phyloP scores from a whole-genome alignment of 2,888 invertebrate species.

The Lasioglossum marginatum region DNA sequence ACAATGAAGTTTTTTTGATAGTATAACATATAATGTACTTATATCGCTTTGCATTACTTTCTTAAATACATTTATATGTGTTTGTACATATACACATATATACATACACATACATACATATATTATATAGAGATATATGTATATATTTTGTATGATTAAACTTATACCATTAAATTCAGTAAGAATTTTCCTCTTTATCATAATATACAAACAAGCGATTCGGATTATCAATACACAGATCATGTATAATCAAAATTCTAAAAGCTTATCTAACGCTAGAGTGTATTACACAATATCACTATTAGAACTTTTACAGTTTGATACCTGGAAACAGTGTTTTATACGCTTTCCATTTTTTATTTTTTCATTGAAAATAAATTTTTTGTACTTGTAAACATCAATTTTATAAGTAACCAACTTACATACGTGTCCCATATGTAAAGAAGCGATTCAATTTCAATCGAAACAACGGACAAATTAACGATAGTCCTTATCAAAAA shows the following conservation, averaged over 20 bases:
- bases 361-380: slow-evolving; percentile 53
- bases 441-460: slow-evolving; percentile 50
- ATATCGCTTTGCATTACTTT: slow-evolving; percentile 67
- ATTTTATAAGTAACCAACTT: slow-evolving; percentile 51
- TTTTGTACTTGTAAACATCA: slow-evolving; percentile 51
- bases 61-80: slow-evolving; percentile 64
- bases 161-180: slow-evolving; percentile 53
- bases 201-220: slow-evolving; percentile 78
- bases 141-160: slow-evolving; percentile 55
- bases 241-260: slow-evolving; percentile 73
- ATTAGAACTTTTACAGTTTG: slow-evolving; percentile 67
- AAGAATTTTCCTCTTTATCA: slow-evolving; percentile 70
- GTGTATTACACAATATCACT: slow-evolving; percentile 68
- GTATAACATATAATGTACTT: slow-evolving; percentile 67
- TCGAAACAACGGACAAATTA: slow-evolving; percentile 58
- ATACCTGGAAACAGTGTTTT: slow-evolving; percentile 66
- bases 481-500: slow-evolving; percentile 55
- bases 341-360: slow-evolving; percentile 28
- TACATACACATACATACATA: slow-evolving; percentile 48
- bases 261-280: slow-evolving; percentile 68
- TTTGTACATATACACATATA: slow-evolving; percentile 50
- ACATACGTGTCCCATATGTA: slow-evolving; percentile 40
- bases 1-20: slow-evolving; percentile 69
- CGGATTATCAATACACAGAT: slow-evolving; percentile 65
- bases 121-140: slow-evolving; percentile 48